Conservation (phyloP, 2,888 invertebrate genomes). For the Clitarchus hookeri region DNA sequence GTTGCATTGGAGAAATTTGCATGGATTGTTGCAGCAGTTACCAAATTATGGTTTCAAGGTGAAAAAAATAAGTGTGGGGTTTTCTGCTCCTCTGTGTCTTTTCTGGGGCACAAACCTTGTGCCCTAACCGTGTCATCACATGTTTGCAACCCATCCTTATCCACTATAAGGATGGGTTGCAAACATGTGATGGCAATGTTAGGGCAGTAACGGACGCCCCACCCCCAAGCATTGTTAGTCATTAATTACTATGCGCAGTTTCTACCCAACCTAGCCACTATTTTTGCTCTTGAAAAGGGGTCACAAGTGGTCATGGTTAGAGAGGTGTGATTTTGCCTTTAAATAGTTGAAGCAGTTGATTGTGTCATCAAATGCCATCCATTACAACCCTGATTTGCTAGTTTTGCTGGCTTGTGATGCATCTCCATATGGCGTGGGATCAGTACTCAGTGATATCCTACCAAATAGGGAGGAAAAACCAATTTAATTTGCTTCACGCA, state of each 20-base stretch:
- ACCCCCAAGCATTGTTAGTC: not conserved
- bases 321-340: not conserved
- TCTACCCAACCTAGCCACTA: conserved; percentile 20
- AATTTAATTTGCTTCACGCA: not conserved
- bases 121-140: too few species aligned
- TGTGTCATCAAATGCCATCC: too few species aligned
- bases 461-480: not conserved
- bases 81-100: not conserved
- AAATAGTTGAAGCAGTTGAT: too few species aligned
- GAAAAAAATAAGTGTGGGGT: conserved; percentile 23
- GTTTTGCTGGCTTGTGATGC: not conserved
- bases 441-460: not conserved
- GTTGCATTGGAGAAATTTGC: conserved; percentile 11
- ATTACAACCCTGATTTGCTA: too few species aligned
- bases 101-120: not conserved
- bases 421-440: too few species aligned
- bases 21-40: conserved; percentile 19
- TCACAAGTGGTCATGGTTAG: conserved; percentile 22
- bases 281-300: not conserved
- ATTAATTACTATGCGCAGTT: conserved; percentile 30
- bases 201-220: not conserved
- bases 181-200: not conserved
- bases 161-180: not conserved
- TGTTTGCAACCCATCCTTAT: too few species aligned
- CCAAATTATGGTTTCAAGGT: conserved; percentile 26